Evolutionary conservation across 2,888 invertebrate genomes (phyloP), one percentile per base, ranked within the genome.

Genomic region (Melanostoma scalare): DNA sequence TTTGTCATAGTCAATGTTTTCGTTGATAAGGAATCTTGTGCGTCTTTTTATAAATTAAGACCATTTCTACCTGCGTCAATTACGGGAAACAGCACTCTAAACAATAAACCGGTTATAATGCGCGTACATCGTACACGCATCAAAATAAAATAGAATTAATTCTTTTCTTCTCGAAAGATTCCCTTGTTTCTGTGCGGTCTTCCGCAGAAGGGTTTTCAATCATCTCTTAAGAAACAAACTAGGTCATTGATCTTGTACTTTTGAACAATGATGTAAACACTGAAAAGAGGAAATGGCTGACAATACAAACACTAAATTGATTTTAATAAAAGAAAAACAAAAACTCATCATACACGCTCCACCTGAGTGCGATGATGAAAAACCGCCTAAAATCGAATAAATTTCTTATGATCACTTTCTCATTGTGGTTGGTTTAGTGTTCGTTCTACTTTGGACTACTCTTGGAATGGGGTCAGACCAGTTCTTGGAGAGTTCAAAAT

Each of bases 201-300:
- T 20, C 20, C 20, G 20, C 6, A 30, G 46, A 42, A 56, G 38
- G 52, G 68, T 60, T 53, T 44, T 75, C 58, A 75, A 60, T 55
- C 53, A 75, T 60, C 68, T 20, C 35, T 20, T 10, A 52, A 6
- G 31, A 6, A 38, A 60, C 75, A 75, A 68, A 68, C 20, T 68
- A 60, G 75, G 75, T 67, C 68, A 68, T 75, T 75, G 75, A 75
- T 75, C 68, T 75, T 75, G 20, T 60, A 60, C 52, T 75, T 60
- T 38, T 42, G 44, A 48, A 56, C 20, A 20, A 20, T 20, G 1
- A 20, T 20, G 1, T 20, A 42, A 42, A 48, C 33, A 53, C 44
- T 20, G 46, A 68, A 67, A 63, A 30, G 60, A 50, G 44, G 52
- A 68, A 68, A 68, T 36, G 38, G 36, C 30, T 44, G 20, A 20